Evolutionary conservation across 2,888 invertebrate species (phyloP).

Genomic region (Euplagia quadripunctaria): DNA sequence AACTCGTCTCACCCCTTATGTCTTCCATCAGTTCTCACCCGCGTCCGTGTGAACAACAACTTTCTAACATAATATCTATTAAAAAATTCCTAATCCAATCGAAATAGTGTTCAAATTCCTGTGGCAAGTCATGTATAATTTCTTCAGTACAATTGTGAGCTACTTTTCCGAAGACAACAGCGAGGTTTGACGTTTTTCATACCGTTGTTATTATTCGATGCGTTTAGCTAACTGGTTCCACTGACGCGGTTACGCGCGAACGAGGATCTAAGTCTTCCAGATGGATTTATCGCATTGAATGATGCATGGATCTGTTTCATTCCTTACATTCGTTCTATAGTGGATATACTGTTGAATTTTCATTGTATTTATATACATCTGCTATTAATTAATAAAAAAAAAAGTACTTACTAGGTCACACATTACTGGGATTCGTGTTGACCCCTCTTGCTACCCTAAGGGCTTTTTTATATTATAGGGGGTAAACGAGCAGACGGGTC

Average conservation of each 20-base stretch:
- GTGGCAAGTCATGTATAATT: conserved; percentile 69
- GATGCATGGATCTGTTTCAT: conserved; percentile 20
- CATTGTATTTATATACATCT: neutral
- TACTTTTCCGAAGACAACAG: conserved; percentile 71
- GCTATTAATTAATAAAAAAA: no score
- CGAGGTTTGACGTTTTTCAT: conserved; percentile 54
- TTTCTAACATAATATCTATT: conserved; percentile 50
- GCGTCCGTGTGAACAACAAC: conserved; percentile 56
- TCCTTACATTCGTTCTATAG: conserved; percentile 26
- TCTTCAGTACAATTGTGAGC: conserved; percentile 71
- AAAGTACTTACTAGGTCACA: no score
- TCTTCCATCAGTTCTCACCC: conserved; percentile 55
- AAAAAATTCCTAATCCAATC: conserved; percentile 28
- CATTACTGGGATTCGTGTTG: no score
- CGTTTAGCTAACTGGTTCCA: conserved; percentile 34
- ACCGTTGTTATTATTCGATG: conserved; percentile 42
- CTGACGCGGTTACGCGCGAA: conserved; percentile 43
- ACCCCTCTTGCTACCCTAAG: no score
- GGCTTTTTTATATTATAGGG: no score
- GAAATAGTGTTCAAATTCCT: conserved; percentile 47
- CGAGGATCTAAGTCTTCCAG: conserved; percentile 34
- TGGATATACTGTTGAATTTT: conserved; percentile 1
- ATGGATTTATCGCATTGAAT: conserved; percentile 31
- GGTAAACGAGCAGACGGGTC: no score
- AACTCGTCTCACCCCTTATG: conserved; percentile 43